Evolutionary conservation across 2,888 invertebrate species (phyloP).

Genomic region (Xestoiulus laeticollis): DNA sequence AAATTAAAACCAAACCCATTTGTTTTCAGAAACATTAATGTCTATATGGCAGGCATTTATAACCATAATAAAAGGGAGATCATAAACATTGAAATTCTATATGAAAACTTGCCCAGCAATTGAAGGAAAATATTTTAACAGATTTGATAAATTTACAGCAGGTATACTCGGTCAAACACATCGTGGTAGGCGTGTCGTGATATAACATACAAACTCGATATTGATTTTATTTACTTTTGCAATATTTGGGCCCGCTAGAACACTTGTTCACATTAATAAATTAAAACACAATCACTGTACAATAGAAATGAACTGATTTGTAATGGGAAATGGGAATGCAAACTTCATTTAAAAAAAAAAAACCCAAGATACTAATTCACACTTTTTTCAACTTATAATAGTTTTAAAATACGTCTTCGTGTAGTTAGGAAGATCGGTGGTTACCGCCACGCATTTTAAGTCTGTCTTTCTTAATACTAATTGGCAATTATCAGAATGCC

Average conservation of each 20-base stretch:
- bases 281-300: slow-evolving; percentile 29
- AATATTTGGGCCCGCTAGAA: background rate
- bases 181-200: background rate
- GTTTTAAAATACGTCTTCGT: background rate
- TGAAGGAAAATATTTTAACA: background rate
- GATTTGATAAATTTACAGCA: background rate
- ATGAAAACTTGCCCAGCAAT: background rate
- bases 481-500: slow-evolving; percentile 29
- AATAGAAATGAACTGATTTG: background rate
- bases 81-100: background rate
- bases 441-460: background rate
- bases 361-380: background rate
- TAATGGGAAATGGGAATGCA: background rate
- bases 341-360: background rate
- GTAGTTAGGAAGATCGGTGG: background rate
- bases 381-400: background rate
- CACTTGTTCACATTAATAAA: background rate
- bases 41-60: background rate
- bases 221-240: background rate
- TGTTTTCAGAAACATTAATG: background rate
- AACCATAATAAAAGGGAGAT: background rate
- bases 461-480: background rate
- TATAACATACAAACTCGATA: background rate
- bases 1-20: background rate
- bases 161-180: background rate